Base-by-base conservation (phyloP, 2,113 vertebrate genomes). In the Gavia stellata region DNA sequence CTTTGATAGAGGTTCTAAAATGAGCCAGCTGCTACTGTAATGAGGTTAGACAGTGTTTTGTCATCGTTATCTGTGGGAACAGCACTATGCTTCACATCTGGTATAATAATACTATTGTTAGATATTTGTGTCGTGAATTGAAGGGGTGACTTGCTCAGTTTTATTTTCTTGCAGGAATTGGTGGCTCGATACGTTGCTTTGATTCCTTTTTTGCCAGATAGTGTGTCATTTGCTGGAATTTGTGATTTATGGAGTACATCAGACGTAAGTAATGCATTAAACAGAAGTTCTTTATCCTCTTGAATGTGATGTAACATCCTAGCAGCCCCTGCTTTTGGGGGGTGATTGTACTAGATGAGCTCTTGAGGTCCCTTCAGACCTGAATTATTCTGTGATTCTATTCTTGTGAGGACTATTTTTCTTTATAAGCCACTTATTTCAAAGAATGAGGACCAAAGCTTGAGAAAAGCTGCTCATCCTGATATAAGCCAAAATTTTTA, bases 211-310 rank as follows among this genome's bases (percentile, higher is more conserved):
- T 96, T 99, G 95, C 99, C 99, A 0, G 99, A 99, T 84, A 98
- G 97, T 3, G 98, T 99, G 33, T 99, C 99, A 0, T 99, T 99
- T 81, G 98, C 98, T 40, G 98, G 98, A 6, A 83, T 98, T 85
- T 99, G 99, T 97, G 99, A 99, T 94, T 97, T 99, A 36, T 99
- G 99, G 99, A 99, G 98, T 94, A 99, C 99, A 14, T 99, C 99
- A 19, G 99, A 99, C 28, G 99, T 99, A 96, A 99, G 99, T 97
- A 80, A 55, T 66, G 8, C 29, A 18, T 77, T 83, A 77, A 47
- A 29, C 26, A 34, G 4, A 71, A 92, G 42, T 67, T 71, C 18
- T 90, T 94, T 44, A 66, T 72, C 44, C 53, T 66, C 50, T 45
- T 63, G 33, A 52, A 58, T 34, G 33, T 25, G 75, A 44, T 52